Percentiles rank a stretch among this genome's conserved stretches.
phyloP scores from a whole-genome alignment of 1,140 invertebrate species.

The Lutraria rhynchaena region DNA sequence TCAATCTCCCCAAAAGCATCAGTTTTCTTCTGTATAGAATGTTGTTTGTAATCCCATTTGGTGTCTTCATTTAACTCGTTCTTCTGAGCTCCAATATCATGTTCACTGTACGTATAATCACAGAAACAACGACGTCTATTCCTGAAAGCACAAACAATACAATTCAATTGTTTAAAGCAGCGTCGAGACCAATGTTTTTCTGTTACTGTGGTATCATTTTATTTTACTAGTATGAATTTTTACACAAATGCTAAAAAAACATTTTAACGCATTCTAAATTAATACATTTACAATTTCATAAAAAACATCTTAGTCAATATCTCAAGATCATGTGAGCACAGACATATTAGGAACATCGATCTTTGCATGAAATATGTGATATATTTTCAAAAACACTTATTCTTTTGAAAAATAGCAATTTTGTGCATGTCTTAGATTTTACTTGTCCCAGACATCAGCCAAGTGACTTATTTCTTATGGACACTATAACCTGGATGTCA shows the following conservation, averaged over 20 bases:
- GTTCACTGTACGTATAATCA: constrained; percentile 21
- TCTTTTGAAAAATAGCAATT: not conserved
- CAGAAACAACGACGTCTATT: constrained; percentile 1
- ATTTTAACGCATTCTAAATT: not conserved
- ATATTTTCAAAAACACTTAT: no score
- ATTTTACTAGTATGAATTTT: not conserved
- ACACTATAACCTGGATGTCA: no score
- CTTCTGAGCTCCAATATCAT: constrained; percentile 3
- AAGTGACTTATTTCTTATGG: no score
- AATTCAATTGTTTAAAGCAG: not conserved
- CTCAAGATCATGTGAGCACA: no score
- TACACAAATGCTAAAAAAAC: not conserved
- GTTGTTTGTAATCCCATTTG: constrained; percentile 39
- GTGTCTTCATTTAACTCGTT: not conserved
- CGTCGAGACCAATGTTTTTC: not conserved
- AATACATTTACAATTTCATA: not conserved
- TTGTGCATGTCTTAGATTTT: not conserved
- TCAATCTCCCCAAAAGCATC: constrained; percentile 53
- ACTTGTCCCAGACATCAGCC: no score
- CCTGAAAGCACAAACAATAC: not conserved
- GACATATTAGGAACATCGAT: no score
- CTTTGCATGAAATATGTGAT: no score
- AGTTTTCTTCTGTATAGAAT: constrained; percentile 40
- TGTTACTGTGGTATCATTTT: not conserved
- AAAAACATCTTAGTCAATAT: not conserved